Evolutionary conservation across 2,113 vertebrate genomes (phyloP), one percentile per base, ranked within the genome.

Genomic region (Collichthys lucidus): DNA sequence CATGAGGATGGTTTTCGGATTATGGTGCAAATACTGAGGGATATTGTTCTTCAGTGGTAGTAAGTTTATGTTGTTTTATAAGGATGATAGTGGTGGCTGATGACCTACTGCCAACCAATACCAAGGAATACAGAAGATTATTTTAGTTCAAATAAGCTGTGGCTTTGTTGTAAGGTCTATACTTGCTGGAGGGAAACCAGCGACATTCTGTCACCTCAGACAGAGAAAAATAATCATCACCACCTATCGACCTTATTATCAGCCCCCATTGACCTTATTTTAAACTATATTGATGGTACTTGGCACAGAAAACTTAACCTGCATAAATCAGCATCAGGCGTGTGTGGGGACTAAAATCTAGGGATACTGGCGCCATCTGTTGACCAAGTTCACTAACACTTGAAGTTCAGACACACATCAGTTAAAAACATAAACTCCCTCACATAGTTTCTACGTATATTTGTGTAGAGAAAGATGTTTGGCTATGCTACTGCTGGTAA

Each of bases 351-450:
- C 1, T 46, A 7, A 40, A 66, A 88, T 69, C 4, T 22, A 57
- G 20, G 55, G 15, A 40, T n/a, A 19, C 17, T 88, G 70, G 88
- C 79, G 84, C 89, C 91, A 90, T 85, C 91, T 93, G 87, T 67
- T 91, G 92, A 3, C n/a, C 24, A 80, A 46, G 16, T 47, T 35
- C 6, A 52, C 5, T 1, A 62, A 52, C 31, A 63, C 17, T 49
- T 26, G 1, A 35, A 31, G 3, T 6, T 61, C 44, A 52, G 16
- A 60, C 11, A 26, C 20, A 22, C 10, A 47, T 14, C 35, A 24
- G 19, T 19, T 4, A 17, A 46, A 44, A 5, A 26, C 15, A 44
- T 11, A 46, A 11, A 46, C 44, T 50, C 4, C 31, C 4, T 46
- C 49, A 64, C 3, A 8, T 46, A 8, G 17, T 53, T 24, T 29